Percentiles rank a stretch among this genome's conserved stretches.
phyloP scores from a whole-genome alignment of 2,797 vertebrate species.

The Orientallactaga sibirica region DNA sequence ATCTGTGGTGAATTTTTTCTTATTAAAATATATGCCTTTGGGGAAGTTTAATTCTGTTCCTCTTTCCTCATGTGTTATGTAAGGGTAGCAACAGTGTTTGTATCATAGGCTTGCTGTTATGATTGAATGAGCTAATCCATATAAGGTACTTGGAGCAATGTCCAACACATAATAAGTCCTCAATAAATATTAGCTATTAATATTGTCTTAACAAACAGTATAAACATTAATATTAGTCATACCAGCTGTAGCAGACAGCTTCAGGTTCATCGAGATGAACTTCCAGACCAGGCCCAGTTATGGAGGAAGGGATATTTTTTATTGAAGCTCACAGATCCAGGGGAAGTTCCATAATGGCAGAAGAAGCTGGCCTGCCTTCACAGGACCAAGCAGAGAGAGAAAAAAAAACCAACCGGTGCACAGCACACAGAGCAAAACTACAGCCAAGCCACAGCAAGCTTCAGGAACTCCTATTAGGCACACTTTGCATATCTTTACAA shows the following conservation, averaged over 20 bases:
- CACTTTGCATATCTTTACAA: too few relatives aligned
- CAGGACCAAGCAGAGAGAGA: too few relatives aligned
- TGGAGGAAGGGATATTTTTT: too few relatives aligned
- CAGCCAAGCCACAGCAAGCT: too few relatives aligned
- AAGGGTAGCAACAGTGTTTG: neutral
- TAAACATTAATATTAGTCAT: constrained; percentile 51
- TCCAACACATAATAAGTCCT: constrained; percentile 46
- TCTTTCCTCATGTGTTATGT: constrained; percentile 48
- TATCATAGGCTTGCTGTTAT: neutral
- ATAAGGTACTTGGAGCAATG: constrained; percentile 29
- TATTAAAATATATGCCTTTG: constrained; percentile 53
- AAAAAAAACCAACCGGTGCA: too few relatives aligned
- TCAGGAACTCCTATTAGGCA: too few relatives aligned
- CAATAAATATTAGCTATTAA: constrained; percentile 71
- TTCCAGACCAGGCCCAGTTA: too few relatives aligned
- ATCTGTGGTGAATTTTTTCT: neutral
- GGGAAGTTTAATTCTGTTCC: neutral
- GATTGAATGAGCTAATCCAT: constrained; percentile 60
- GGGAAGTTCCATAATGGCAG: too few relatives aligned
- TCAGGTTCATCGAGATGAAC: too few relatives aligned
- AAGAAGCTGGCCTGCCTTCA: too few relatives aligned
- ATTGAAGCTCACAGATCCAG: too few relatives aligned
- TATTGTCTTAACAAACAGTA: constrained; percentile 62
- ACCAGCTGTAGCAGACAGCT: neutral
- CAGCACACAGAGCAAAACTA: too few relatives aligned